Evolutionary conservation across 2,113 vertebrate species (phyloP).

Genomic region (Tilapia sparmanii): DNA sequence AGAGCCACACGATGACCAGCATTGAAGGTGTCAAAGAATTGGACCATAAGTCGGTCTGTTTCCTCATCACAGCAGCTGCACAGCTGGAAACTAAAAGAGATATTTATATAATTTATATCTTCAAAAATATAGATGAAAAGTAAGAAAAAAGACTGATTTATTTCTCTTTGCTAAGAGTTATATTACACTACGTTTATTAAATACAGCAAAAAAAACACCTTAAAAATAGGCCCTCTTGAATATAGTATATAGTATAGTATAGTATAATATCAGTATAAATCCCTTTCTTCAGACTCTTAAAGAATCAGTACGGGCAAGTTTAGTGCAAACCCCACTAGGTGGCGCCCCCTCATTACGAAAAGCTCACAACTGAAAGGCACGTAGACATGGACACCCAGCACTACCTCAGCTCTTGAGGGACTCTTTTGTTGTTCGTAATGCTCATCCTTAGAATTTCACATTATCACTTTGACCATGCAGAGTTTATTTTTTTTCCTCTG

Average conservation of each 20-base stretch:
- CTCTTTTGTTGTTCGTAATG: not conserved
- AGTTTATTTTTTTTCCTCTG: not conserved
- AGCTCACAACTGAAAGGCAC: not conserved
- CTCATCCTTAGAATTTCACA: not conserved
- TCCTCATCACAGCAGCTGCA: not conserved
- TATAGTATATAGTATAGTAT: too few species aligned
- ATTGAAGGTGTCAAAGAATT: not conserved
- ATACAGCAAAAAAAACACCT: fast-evolving
- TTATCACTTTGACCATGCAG: not conserved
- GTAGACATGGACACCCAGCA: not conserved
- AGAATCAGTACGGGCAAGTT: not conserved
- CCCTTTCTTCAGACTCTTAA: not conserved
- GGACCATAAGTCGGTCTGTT: not conserved
- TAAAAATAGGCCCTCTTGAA: not conserved
- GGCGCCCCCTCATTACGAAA: not conserved
- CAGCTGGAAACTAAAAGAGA: fast-evolving
- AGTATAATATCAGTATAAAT: not conserved
- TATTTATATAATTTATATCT: not conserved
- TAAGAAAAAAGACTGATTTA: not conserved
- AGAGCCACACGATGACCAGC: not conserved
- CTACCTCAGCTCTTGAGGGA: not conserved
- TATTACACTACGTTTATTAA: not conserved
- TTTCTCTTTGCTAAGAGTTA: not conserved
- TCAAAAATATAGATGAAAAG: not conserved
- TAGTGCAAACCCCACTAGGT: constrained; percentile 5